Base-by-base conservation (phyloP, 2,113 vertebrate species). In the Rhineura floridana region DNA sequence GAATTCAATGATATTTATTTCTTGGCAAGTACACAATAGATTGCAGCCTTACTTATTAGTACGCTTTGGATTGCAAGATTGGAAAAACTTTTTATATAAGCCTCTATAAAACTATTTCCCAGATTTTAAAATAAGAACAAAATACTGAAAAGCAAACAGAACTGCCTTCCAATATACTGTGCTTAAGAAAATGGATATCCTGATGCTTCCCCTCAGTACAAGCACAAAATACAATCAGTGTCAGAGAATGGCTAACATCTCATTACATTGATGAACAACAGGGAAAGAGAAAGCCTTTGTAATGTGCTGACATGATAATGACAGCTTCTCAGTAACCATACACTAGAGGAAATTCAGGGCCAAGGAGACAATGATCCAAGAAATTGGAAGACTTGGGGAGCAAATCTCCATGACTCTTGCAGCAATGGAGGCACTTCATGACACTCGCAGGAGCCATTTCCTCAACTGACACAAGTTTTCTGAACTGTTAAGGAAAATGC, bases 251-350 rank as follows among this genome's bases (percentile, higher is more conserved):
- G 79, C 33, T 76, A 88, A 88, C 80, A 88, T 69, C 70, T 88
- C 87, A 88, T 88, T 88, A 88, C 80, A 83, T 82, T 88, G 83
- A 88, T 88, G 87, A 88, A 88, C 55, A 63, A 69, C 55, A 88
- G 30, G 83, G 70, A 83, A 83, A 83, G 69, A 88, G 84, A 75
- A 88, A 65, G 55, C 80, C 80, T 88, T 88, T 88, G 59, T 76
- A 62, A 85, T 44, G 80, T 65, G 80, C 55, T 88, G 87, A 88
- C 80, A 82, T 62, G 72, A 83, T 88, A 81, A 83, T 75, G 79
- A 83, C 87, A 88, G 87, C 80, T 83, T 88, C 80, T 88, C 87
- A 82, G 82, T 83, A 88, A 75, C 87, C 42, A 36, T 48, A 85
- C 55, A 85, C 55, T 39, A 85, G 55, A 48, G 39, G 30, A 77